These are phyloP conservation scores for Didymodactylos carnosus DNA, from an alignment of 2,888 invertebrate genomes.

Conservation along the genomic window DNA sequence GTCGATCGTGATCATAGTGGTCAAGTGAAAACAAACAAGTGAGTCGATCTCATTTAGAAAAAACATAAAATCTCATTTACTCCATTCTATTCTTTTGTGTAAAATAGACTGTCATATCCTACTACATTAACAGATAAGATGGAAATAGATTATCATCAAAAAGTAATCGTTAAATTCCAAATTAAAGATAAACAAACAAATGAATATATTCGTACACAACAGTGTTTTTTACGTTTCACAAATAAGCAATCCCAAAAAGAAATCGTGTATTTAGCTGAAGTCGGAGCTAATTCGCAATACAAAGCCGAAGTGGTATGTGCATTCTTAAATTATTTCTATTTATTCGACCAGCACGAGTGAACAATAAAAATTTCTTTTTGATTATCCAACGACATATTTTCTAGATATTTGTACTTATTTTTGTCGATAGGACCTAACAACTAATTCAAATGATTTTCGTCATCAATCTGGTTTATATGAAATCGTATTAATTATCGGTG, in stretches of 20 bases:
- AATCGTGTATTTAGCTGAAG: conserved; percentile 77
- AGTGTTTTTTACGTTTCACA: conserved; percentile 31
- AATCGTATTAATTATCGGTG: conserved; percentile 67
- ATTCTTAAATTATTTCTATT: background rate
- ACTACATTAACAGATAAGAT: conserved; percentile 48
- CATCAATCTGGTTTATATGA: conserved; percentile 56
- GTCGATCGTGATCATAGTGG: conserved; percentile 73
- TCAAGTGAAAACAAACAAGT: conserved; percentile 51
- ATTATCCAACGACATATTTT: no score
- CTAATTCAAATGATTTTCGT: conserved; percentile 56
- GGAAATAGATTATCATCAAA: conserved; percentile 71
- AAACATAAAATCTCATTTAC: no score
- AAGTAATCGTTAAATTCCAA: conserved; percentile 58
- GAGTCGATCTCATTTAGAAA: conserved; percentile 19
- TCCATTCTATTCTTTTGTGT: no score
- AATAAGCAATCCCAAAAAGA: conserved; percentile 50
- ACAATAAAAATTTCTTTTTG: conserved; percentile 21
- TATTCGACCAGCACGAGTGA: no score
- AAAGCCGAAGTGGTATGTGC: conserved; percentile 2
- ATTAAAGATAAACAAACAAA: conserved; percentile 50
- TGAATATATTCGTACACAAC: conserved; percentile 46
- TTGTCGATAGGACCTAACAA: conserved; percentile 49
- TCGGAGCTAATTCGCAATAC: conserved; percentile 27
- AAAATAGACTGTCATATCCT: conserved; percentile 48
- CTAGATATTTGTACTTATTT: background rate